Evolutionary conservation across 64 coral and sea anemone genomes (phyloP), one percentile per base, ranked within the genome.

Genomic region (Hydrozoanthus tunicans): DNA sequence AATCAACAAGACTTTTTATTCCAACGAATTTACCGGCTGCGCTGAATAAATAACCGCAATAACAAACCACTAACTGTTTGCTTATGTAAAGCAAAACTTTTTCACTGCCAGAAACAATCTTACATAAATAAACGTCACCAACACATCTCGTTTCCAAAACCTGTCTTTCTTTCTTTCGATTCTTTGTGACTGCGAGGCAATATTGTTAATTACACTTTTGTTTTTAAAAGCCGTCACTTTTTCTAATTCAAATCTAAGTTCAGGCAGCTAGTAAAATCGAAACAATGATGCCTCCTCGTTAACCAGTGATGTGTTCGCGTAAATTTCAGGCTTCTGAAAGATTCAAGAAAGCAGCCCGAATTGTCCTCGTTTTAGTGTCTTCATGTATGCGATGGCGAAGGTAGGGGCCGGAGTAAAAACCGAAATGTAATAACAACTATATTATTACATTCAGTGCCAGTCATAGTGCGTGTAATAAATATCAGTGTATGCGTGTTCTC

Each of bases 381-480:
- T 94, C 92, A 6, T 96, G 95, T 62, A 96, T 96, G 95, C 63
- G 95, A 63, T 96, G 95, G 95, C 82, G 95, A 94, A 94, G 95
- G 95, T 96, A 90, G 58, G 80, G 43, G 79, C 32, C 32, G 32
- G 32, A 43, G 32, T 43, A 43, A 2, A 43, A 43, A 43, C 32
- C 32, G 32, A 43, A 43, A 43, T 43, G 32, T 43, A 43, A 43
- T 43, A 43, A 43, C 32, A 43, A 43, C 32, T 2, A 43, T 1
- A 43, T 43, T 43, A 43, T 43, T 43, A 43, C 32, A 43, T 43
- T 43, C 32, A 43, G 32, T 43, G 32, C 32, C 32, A 43, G 32
- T 43, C 32, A 43, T 43, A 43, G 32, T 43, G 32, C 32, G 32
- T 43, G 32, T 43, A 43, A 43, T 43, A 43, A 43, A 43, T 43